A percentile compares a stretch with the other conserved stretches of the same genome.
These are phyloP conservation scores for Micronycteris hirsuta DNA, from an alignment of 2,113 vertebrate genomes.

Conservation along the genomic window DNA sequence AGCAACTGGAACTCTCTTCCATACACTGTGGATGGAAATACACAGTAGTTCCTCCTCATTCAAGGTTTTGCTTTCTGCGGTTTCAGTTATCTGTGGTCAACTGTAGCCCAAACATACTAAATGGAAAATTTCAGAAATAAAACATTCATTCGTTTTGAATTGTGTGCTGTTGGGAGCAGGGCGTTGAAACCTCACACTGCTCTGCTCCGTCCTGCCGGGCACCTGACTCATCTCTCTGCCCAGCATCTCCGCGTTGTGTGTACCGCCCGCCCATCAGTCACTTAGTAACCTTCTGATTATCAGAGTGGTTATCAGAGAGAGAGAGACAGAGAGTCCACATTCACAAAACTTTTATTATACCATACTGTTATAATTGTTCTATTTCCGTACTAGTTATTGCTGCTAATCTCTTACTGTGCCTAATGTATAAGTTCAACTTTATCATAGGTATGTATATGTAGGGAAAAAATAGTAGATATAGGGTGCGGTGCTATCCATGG, in stretches of 20 bases:
- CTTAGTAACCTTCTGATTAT: background rate
- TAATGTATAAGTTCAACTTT: background rate
- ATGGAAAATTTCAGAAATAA: background rate
- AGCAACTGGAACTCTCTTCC: too few relatives aligned
- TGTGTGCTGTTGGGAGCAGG: background rate
- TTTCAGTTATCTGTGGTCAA: background rate
- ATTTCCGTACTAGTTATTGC: background rate
- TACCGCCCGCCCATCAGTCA: too few relatives aligned
- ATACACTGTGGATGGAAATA: background rate
- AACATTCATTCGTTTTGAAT: background rate
- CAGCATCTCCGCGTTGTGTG: background rate
- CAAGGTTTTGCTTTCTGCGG: background rate
- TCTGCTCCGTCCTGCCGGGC: background rate
- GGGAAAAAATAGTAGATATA: background rate
- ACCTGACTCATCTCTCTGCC: background rate
- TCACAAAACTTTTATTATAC: background rate
- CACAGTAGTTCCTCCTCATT: background rate
- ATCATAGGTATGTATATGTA: background rate
- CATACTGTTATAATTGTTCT: background rate
- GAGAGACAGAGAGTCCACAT: background rate
- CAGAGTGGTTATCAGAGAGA: background rate
- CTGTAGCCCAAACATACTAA: background rate
- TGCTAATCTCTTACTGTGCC: background rate
- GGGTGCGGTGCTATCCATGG: background rate
- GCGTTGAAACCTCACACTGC: background rate